Evolutionary conservation across 2,888 invertebrate species (phyloP).

Genomic region (Hedya salicella): DNA sequence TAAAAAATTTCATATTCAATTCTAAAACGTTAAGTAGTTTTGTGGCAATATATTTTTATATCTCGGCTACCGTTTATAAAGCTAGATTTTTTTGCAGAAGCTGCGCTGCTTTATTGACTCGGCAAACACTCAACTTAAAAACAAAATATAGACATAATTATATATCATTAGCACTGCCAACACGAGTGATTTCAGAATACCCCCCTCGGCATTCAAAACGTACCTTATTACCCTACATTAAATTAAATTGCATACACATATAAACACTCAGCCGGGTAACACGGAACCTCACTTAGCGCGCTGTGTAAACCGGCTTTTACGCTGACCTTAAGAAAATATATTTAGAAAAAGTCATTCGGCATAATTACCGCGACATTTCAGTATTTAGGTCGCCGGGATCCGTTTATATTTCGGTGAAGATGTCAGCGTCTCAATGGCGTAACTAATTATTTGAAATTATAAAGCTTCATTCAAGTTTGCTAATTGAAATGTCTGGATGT

Average conservation of each 20-base stretch:
- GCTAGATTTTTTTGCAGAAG: too few species aligned
- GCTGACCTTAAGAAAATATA: constrained; percentile 26
- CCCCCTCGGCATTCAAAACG: constrained; percentile 12
- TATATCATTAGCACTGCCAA: constrained; percentile 1
- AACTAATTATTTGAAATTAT: constrained; percentile 29
- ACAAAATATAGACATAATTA: neutral
- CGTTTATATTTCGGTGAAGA: constrained; percentile 43
- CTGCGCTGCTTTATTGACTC: too few species aligned
- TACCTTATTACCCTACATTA: constrained; percentile 39
- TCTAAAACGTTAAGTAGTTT: too few species aligned
- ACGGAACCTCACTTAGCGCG: constrained; percentile 58
- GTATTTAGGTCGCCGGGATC: constrained; percentile 52
- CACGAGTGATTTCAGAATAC: constrained; percentile 30
- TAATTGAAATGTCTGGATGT: constrained; percentile 14
- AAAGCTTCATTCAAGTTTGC: constrained; percentile 32
- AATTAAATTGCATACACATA: constrained; percentile 34
- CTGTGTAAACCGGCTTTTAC: constrained; percentile 17
- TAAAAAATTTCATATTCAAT: too few species aligned
- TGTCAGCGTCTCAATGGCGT: constrained; percentile 50
- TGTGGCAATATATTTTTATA: too few species aligned
- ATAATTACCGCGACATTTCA: constrained; percentile 52
- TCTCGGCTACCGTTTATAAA: too few species aligned
- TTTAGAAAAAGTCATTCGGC: constrained; percentile 40
- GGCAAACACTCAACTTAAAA: too few species aligned
- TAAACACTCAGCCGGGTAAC: constrained; percentile 48